Base-by-base conservation (phyloP, 2,888 invertebrate genomes). In the Craniophora ligustri region DNA sequence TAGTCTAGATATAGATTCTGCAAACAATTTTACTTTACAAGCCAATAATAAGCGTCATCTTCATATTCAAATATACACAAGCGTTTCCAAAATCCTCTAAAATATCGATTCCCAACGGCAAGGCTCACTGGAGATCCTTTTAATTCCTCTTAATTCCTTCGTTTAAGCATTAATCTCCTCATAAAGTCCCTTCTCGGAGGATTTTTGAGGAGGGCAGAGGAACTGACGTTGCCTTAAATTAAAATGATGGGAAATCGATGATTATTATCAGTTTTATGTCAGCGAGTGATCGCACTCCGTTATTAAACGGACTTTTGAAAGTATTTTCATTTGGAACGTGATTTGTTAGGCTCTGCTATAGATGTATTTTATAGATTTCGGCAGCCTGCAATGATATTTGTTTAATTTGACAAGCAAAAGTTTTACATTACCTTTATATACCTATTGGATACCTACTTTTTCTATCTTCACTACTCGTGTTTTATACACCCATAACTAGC, bases 91-190 rank as follows among this genome's bases (percentile, higher is more conserved):
- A 69, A 67, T 74, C 72, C 65, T 61, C 62, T 40, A 47, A 58
- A 45, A 57, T 62, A 74, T 74, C 67, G 72, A 72, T 65, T 57
- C 18, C 19, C 42, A 64, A 56, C 51, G 46, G 38, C 70, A 49
- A 42, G 57, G 62, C 75, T 76, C 50, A 54, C 39, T 39, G 47
- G 48, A 72, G 79, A 80, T 79, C 70, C 76, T 63, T 82, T 79
- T 84, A 84, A 86, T 84, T 79, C 70, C 76, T 63, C 81, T 79
- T 84, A 84, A 86, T 84, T 78, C 82, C 77, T 80, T 72, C 81
- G 78, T 79, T 83, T 78, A 75, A 78, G 54, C 74, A 79, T 81
- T 86, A 86, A 86, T 86, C 84, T 79, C 68, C 68, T 76, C 79
- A 75, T 81, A 81, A 86, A 82, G 74, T 53, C 62, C 67, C 64